Percentiles rank a stretch among this genome's conserved stretches.
phyloP scores from a whole-genome alignment of 2,113 vertebrate genomes.

The Microcebus jonahi region DNA sequence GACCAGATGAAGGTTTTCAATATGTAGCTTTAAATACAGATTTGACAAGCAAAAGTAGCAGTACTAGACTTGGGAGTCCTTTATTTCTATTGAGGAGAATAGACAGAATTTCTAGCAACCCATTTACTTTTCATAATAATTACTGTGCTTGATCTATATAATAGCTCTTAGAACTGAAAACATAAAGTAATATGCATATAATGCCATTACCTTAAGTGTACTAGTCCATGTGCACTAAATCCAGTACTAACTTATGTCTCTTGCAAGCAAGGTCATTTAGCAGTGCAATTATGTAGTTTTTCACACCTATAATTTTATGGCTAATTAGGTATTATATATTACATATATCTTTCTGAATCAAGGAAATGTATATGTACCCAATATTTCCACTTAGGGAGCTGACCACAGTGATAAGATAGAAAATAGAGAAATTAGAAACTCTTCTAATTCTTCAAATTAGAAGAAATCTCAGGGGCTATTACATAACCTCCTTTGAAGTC shows the following conservation, averaged over 20 bases:
- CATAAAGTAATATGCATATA: neutral
- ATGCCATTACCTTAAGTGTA: neutral
- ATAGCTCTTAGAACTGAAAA: neutral
- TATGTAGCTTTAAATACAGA: neutral
- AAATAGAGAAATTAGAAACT: neutral
- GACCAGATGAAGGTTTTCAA: neutral
- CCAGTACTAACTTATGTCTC: neutral
- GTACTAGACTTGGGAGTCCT: neutral
- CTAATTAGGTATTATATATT: neutral
- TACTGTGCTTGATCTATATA: neutral
- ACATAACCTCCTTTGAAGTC: neutral
- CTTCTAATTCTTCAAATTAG: neutral
- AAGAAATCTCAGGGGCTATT: neutral
- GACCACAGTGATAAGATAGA: neutral
- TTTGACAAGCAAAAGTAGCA: neutral
- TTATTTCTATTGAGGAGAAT: neutral
- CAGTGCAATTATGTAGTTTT: neutral
- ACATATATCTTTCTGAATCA: neutral
- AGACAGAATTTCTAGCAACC: neutral
- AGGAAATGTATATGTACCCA: neutral
- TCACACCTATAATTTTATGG: neutral
- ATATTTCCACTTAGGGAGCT: neutral
- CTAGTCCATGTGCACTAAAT: neutral
- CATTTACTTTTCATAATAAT: neutral
- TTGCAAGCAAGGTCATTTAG: conserved; percentile 19